phyloP scores from a whole-genome alignment of 2,113 vertebrate species.

The Murina feae region DNA sequence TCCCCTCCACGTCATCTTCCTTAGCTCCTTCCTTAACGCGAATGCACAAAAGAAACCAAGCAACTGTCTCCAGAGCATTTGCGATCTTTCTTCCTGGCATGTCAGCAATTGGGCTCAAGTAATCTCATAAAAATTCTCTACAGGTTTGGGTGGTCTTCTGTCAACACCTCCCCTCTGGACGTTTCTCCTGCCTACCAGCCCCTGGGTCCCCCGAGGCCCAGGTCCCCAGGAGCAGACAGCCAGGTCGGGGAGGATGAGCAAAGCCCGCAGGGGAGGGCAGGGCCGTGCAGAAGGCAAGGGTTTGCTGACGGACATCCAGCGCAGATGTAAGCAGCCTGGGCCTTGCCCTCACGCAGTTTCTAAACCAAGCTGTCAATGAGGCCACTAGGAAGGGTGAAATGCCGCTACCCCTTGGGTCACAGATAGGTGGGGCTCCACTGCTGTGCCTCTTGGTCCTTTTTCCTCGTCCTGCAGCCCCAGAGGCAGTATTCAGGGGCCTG shows the following conservation, averaged over 20 bases:
- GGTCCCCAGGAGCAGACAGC: background rate
- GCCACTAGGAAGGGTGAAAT: background rate
- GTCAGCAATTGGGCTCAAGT: background rate
- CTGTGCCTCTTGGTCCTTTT: background rate
- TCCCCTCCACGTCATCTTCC: background rate
- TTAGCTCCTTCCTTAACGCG: background rate
- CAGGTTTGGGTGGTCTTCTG: background rate
- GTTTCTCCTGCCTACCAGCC: background rate
- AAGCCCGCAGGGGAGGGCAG: background rate
- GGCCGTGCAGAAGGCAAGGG: background rate
- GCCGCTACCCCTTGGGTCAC: background rate
- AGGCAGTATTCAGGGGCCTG: background rate
- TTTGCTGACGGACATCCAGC: background rate
- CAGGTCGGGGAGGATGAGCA: background rate
- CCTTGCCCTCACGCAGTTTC: background rate
- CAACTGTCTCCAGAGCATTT: background rate
- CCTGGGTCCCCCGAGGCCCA: background rate
- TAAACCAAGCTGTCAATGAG: background rate
- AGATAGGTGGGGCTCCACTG: background rate
- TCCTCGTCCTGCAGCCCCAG: background rate
- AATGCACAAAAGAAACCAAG: background rate
- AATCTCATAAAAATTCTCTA: background rate
- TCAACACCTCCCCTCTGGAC: background rate
- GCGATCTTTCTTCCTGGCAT: background rate
- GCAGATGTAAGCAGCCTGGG: background rate